These are phyloP conservation scores for Drosophila trapezifrons DNA, from an alignment of 1,140 invertebrate species.

Conservation along the genomic window DNA sequence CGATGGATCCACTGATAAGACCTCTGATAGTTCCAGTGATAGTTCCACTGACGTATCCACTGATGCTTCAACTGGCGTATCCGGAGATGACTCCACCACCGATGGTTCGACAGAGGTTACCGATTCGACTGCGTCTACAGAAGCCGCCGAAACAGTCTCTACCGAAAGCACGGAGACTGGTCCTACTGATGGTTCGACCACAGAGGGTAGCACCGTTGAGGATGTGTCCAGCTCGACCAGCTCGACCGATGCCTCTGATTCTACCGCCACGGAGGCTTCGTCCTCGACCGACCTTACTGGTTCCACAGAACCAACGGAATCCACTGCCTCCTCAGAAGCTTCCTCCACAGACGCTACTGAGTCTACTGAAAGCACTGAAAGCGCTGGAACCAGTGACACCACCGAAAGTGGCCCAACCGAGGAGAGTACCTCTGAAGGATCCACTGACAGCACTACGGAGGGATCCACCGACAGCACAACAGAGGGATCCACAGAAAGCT, in stretches of 20 bases:
- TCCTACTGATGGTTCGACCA: constrained; percentile 46
- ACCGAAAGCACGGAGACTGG: constrained; percentile 45
- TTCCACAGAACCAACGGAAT: constrained; percentile 29
- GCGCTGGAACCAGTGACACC: constrained; percentile 44
- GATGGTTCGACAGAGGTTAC: constrained; percentile 9
- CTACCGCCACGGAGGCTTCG: constrained; percentile 31
- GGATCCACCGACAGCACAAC: constrained; percentile 48
- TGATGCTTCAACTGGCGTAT: constrained; percentile 16
- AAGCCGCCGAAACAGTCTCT: constrained; percentile 22
- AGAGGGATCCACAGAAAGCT: constrained; percentile 52
- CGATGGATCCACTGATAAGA: constrained; percentile 12
- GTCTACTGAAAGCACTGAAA: constrained; percentile 51
- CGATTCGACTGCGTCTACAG: constrained; percentile 12
- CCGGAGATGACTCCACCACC: constrained; percentile 12
- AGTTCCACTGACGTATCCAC: constrained; percentile 21
- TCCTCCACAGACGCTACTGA: constrained; percentile 39
- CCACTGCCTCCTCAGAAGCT: constrained; percentile 34
- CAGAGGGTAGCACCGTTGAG: constrained; percentile 47
- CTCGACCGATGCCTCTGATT: constrained; percentile 49
- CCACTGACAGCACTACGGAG: constrained; percentile 43
- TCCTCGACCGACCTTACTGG: constrained; percentile 42
- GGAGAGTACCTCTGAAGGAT: constrained; percentile 33
- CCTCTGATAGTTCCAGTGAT: constrained; percentile 5
- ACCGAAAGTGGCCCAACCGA: constrained; percentile 40
- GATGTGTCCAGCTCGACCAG: constrained; percentile 42